Conservation (phyloP, 2,797 vertebrate species). For the Amphiprion clarkii region DNA sequence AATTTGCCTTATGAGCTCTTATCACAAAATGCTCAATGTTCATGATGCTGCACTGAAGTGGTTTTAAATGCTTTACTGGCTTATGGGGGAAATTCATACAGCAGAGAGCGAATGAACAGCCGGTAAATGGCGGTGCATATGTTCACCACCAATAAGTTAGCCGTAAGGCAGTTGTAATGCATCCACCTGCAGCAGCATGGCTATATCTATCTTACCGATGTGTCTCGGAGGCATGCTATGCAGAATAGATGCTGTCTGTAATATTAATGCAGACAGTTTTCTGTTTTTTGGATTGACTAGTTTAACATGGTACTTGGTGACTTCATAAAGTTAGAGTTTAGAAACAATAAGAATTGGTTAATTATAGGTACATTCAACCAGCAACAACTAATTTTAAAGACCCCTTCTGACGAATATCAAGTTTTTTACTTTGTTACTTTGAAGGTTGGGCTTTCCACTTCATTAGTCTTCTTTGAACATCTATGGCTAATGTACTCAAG, state of each 20-base stretch:
- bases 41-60: neutral
- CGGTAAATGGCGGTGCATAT: conserved; percentile 31
- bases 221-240: too few relatives aligned
- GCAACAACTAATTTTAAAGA: neutral
- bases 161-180: neutral
- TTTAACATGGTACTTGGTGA: too few relatives aligned
- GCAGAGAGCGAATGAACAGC: neutral
- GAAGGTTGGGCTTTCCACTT: too few relatives aligned
- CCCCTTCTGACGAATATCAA: neutral
- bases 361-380: neutral
- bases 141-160: conserved; percentile 8
- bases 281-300: too few relatives aligned
- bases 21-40: neutral
- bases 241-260: neutral
- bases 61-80: conserved; percentile 24
- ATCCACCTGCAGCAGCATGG: neutral
- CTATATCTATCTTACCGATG: neutral
- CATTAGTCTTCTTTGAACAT: too few relatives aligned
- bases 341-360: neutral
- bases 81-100: conserved; percentile 13
- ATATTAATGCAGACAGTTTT: neutral
- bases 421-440: too few relatives aligned
- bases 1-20: conserved; percentile 10
- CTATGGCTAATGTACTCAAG: neutral
- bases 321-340: too few relatives aligned